Evolutionary conservation across 2,113 vertebrate species (phyloP).

Genomic region (Corvus cornix): DNA sequence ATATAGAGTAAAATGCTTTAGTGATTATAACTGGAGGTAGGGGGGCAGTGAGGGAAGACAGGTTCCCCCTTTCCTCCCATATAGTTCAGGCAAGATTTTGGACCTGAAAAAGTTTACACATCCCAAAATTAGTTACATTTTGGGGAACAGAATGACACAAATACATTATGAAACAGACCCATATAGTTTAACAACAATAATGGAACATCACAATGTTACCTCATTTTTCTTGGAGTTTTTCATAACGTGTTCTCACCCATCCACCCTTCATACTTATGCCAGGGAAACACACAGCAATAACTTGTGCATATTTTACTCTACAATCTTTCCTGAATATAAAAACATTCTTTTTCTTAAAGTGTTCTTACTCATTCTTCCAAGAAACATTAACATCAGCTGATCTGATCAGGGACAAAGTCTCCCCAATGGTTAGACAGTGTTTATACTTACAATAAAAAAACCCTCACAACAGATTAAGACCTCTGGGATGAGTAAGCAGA

Average conservation of each 20-base stretch:
- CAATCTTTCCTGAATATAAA: neutral
- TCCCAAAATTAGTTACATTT: neutral
- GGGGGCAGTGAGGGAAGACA: fast-evolving
- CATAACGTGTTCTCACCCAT: neutral
- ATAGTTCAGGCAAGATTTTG: neutral
- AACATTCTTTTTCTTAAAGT: neutral
- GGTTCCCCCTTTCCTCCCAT: fast-evolving
- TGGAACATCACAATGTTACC: neutral
- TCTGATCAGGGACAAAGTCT: neutral
- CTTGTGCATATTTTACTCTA: neutral
- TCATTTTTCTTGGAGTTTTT: neutral
- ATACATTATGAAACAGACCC: neutral
- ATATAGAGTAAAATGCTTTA: neutral
- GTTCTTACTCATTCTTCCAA: neutral
- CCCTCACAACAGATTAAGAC: neutral
- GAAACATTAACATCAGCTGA: neutral
- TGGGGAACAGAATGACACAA: neutral
- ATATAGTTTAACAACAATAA: neutral
- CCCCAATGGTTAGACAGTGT: neutral
- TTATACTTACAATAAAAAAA: neutral
- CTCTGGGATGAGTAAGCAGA: conserved; percentile 28
- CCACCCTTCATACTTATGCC: neutral
- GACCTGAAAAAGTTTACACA: neutral
- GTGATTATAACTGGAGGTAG: neutral
- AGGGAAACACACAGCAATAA: neutral